phyloP scores from a whole-genome alignment of 2,113 vertebrate genomes.

The Pitta sordida region DNA sequence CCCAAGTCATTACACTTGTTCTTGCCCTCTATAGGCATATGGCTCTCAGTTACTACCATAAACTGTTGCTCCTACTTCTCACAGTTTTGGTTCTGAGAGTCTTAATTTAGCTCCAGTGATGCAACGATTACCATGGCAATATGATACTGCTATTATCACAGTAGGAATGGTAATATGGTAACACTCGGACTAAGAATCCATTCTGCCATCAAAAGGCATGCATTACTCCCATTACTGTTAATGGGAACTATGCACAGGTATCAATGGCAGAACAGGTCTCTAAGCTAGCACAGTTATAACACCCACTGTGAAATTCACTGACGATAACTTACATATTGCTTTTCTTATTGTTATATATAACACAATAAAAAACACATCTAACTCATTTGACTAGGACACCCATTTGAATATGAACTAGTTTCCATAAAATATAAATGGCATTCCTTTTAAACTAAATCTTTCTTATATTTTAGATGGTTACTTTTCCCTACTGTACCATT shows the following conservation, averaged over 20 bases:
- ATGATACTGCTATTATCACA: constrained; percentile 73
- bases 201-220: constrained; percentile 56
- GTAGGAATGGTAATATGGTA: constrained; percentile 60
- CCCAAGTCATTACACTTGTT: not conserved
- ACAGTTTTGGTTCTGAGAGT: constrained; percentile 27
- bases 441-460: constrained; percentile 24
- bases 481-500: constrained; percentile 9
- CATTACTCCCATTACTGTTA: constrained; percentile 59
- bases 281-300: constrained; percentile 68
- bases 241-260: constrained; percentile 62
- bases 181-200: constrained; percentile 64
- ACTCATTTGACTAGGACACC: constrained; percentile 18
- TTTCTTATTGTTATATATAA: constrained; percentile 58
- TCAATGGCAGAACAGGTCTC: constrained; percentile 55
- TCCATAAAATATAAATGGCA: not conserved
- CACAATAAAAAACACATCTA: constrained; percentile 31
- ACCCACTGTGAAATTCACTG: constrained; percentile 57
- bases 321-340: constrained; percentile 53
- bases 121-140: constrained; percentile 62
- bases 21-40: not conserved
- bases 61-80: not conserved
- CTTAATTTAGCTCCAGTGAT: constrained; percentile 58
- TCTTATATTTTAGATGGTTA: constrained; percentile 10
- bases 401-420: constrained; percentile 43
- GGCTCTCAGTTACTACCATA: not conserved